phyloP scores from a whole-genome alignment of 1,140 invertebrate species.

The Lamellibrachia luymesi region DNA sequence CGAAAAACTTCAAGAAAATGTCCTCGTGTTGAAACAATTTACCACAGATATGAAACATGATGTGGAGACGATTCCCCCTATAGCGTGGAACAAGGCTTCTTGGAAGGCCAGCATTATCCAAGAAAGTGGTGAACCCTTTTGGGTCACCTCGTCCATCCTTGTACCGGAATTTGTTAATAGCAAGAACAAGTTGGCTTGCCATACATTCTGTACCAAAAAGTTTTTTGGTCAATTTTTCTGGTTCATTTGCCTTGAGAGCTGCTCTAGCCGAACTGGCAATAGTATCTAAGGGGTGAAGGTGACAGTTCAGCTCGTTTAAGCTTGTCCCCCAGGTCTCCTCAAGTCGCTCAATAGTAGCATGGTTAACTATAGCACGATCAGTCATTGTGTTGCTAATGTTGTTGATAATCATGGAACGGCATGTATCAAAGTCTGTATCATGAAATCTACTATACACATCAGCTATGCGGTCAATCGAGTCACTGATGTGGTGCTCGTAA shows the following conservation, averaged over 20 bases:
- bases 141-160: too few relatives aligned
- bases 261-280: conserved; percentile 15
- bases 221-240: not conserved
- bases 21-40: too few relatives aligned
- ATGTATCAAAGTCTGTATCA: not conserved
- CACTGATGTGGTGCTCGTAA: not conserved
- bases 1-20: too few relatives aligned
- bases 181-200: not conserved
- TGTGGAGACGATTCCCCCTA: too few relatives aligned
- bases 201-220: conserved; percentile 18
- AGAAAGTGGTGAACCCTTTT: too few relatives aligned
- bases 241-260: conserved; percentile 2
- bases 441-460: not conserved
- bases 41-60: too few relatives aligned
- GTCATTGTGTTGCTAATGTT: conserved; percentile 25
- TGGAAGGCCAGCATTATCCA: too few relatives aligned
- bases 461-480: not conserved
- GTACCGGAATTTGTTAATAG: conserved; percentile 16
- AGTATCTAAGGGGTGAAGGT: conserved; percentile 26
- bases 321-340: not conserved
- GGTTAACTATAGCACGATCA: conserved; percentile 19
- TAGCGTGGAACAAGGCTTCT: too few relatives aligned
- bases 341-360: conserved; percentile 10
- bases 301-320: conserved; percentile 24
- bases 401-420: conserved; percentile 1